These are phyloP conservation scores for Lethrus apterus DNA, from an alignment of 1,140 invertebrate species.

Conservation along the genomic window DNA sequence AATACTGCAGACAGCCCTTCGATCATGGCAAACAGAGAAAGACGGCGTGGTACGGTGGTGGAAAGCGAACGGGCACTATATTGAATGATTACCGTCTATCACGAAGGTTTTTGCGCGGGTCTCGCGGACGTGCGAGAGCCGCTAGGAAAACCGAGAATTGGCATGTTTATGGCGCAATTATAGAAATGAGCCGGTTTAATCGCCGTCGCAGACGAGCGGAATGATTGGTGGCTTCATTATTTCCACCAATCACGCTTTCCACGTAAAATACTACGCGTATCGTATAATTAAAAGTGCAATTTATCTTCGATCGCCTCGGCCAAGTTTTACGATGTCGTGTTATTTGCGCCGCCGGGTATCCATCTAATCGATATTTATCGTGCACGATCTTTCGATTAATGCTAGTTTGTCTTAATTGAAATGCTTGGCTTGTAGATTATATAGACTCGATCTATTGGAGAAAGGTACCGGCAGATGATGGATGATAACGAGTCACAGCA, in stretches of 20 bases:
- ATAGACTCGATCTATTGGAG: no score
- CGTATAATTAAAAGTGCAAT: constrained; percentile 19
- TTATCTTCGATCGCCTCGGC: constrained; percentile 19
- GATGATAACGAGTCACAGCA: no score
- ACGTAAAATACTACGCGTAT: constrained; percentile 16
- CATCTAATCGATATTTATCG: no score
- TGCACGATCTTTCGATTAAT: constrained; percentile 13
- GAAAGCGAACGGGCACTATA: no score
- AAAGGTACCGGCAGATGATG: no score
- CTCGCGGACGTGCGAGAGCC: no score
- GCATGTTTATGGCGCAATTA: constrained; percentile 38
- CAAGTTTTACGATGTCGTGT: constrained; percentile 11
- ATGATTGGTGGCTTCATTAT: constrained; percentile 39
- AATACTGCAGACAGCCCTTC: no score
- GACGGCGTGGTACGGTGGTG: no score
- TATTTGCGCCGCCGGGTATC: constrained; percentile 9
- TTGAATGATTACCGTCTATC: constrained; percentile 23
- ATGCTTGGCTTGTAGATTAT: no score
- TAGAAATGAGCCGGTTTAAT: constrained; percentile 35
- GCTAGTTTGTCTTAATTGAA: constrained; percentile 14
- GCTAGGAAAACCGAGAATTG: constrained; percentile 25
- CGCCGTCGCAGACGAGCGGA: constrained; percentile 30
- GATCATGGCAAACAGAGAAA: no score
- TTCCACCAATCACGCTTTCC: constrained; percentile 29
- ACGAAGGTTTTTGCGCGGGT: constrained; percentile 19